Evolutionary conservation across 2,888 invertebrate species (phyloP).

Genomic region (Chaetogeoica ovagalla): DNA sequence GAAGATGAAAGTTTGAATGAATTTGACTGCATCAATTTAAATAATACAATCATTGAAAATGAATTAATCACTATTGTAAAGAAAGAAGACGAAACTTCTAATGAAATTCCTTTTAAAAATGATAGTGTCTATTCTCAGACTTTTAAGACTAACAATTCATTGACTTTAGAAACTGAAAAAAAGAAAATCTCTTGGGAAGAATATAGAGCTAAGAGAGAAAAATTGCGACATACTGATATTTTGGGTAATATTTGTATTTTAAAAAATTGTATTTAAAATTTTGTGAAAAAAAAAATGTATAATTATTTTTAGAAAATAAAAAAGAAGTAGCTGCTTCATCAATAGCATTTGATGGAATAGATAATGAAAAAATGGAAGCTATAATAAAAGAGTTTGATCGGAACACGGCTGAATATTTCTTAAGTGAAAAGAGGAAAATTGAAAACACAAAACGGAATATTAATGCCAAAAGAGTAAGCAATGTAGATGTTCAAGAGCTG

Average conservation of each 20-base stretch:
- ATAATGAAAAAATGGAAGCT: conserved; percentile 15
- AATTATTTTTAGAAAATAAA: conserved; percentile 12
- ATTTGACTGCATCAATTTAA: not conserved
- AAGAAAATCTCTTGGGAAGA: conserved; percentile 50
- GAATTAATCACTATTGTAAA: not conserved
- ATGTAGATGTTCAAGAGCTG: conserved; percentile 21
- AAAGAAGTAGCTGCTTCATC: not conserved
- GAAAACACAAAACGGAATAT: not conserved
- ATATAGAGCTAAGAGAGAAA: conserved; percentile 42
- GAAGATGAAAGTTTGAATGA: not conserved
- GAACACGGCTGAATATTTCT: conserved; percentile 24
- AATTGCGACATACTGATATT: conserved; percentile 1
- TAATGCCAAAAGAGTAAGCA: not conserved
- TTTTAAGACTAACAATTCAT: not conserved
- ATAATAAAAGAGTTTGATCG: conserved; percentile 37
- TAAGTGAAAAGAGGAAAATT: conserved; percentile 20
- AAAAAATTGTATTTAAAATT: not conserved
- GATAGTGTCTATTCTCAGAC: not conserved
- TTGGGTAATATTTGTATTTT: conserved; percentile 3
- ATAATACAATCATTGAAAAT: not conserved
- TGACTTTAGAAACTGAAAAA: conserved; percentile 31
- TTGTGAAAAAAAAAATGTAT: not conserved
- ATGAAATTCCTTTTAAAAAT: not conserved
- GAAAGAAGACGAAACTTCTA: not conserved
- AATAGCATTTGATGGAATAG: not conserved